Evolutionary conservation across 2,113 vertebrate species (phyloP), one percentile per base, ranked within the genome.

Genomic region (Malaclemys terrapin): DNA sequence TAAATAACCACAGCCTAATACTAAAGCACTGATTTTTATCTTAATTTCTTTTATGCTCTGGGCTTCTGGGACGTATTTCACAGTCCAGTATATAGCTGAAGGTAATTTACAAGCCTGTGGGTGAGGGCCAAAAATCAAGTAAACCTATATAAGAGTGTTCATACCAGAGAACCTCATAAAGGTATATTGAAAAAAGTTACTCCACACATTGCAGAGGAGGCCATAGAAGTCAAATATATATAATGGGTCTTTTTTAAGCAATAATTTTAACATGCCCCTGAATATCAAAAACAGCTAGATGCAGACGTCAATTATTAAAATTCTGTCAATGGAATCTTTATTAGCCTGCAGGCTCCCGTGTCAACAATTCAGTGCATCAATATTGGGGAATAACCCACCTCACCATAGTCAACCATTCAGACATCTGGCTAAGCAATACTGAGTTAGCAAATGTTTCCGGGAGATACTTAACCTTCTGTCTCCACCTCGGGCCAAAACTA

Each of bases 311-410:
- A 96, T 97, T 96, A 95, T 97, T 91, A 97, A 94, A 92, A 84
- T 96, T 97, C 93, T 97, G 96, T 97, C 97, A 97, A 97, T 97
- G 88, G 92, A 84, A 96, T 93, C 96, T 97, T 97, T 97, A 97
- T 97, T 88, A 97, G 94, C 95, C 50, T 90, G 12, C 89, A 96
- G 92, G 31, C 81, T 42, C 42, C 90, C 87, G 59, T 54, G 96
- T 91, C 94, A 96, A 84, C 87, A 94, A 53, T 50, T 82, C 85
- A 78, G 82, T 86, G 31, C 57, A 97, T 93, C 93, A 92, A 35
- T 38, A 89, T n/a, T 9, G 49, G 8, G 29, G 82, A 94, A 92
- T 91, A 96, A 90, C 80, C 84, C 69, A 93, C 84, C 92, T 84
- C 90, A 31, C 80, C 22, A 84, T 76, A 96, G 72, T 53, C 89